Conservation (phyloP, 2,113 vertebrate genomes). For the Helogale parvula region DNA sequence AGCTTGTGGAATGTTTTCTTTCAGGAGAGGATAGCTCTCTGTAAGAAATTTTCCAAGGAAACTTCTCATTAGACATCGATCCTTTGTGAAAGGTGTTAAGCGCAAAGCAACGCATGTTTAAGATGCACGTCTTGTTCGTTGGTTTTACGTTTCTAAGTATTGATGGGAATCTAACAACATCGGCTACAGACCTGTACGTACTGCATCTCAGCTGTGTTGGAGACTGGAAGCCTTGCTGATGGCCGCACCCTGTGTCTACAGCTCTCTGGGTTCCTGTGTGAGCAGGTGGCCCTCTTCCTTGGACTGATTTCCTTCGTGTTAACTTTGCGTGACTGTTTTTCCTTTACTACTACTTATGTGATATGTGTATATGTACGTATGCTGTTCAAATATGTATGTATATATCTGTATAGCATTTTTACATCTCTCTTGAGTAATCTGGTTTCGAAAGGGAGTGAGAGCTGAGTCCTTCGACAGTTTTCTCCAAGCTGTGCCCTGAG, state of each 20-base stretch:
- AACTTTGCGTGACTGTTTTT: not conserved
- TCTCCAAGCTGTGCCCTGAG: not conserved
- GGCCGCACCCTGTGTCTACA: not conserved
- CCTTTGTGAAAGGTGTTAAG: not conserved
- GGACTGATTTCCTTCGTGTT: not conserved
- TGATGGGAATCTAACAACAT: not conserved
- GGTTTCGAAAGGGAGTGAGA: not conserved
- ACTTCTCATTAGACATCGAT: not conserved
- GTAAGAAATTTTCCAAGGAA: not conserved
- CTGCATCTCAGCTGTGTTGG: accelerated
- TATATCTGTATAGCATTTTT: constrained; percentile 54
- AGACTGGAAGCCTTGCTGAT: not conserved
- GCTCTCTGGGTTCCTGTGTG: not conserved
- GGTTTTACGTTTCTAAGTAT: not conserved
- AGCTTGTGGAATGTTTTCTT: not conserved
- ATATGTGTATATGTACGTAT: not conserved
- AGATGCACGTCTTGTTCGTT: not conserved
- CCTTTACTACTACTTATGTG: not conserved
- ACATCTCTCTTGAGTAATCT: not conserved
- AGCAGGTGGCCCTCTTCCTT: not conserved
- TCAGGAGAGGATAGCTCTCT: not conserved
- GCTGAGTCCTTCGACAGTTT: not conserved
- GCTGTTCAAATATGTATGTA: constrained; percentile 12
- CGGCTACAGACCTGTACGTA: not conserved
- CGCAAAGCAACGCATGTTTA: not conserved